phyloP scores from a whole-genome alignment of 2,113 vertebrate species.

The Pongo abelii region DNA sequence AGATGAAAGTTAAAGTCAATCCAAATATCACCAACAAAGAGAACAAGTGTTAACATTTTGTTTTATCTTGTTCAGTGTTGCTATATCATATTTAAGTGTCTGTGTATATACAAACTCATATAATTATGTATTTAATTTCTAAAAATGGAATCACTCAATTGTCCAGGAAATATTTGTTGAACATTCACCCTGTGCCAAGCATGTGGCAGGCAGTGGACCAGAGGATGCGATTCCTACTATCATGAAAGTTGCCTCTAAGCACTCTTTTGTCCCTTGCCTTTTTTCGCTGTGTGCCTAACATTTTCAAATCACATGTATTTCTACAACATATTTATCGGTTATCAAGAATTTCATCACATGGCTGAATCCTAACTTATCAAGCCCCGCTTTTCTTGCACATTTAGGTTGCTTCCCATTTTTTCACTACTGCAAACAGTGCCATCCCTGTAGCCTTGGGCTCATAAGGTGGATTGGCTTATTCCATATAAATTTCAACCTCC shows the following conservation, averaged over 20 bases:
- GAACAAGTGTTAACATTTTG: neutral
- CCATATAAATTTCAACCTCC: neutral
- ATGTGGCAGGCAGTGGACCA: no score
- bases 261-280: neutral
- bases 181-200: neutral
- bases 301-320: neutral
- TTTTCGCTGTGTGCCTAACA: neutral
- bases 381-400: neutral
- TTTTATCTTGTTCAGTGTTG: neutral
- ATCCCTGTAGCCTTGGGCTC: neutral
- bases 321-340: neutral
- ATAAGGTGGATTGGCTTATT: neutral
- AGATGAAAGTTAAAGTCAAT: neutral
- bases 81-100: neutral
- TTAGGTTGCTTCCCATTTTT: neutral
- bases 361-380: neutral
- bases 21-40: neutral
- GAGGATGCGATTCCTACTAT: neutral
- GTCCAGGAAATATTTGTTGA: neutral
- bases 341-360: neutral
- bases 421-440: neutral
- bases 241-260: neutral
- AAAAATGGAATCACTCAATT: neutral
- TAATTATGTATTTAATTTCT: neutral
- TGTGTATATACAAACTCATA: neutral